These are phyloP conservation scores for Leucosticte australis DNA, from an alignment of 2,113 vertebrate genomes.

Conservation along the genomic window DNA sequence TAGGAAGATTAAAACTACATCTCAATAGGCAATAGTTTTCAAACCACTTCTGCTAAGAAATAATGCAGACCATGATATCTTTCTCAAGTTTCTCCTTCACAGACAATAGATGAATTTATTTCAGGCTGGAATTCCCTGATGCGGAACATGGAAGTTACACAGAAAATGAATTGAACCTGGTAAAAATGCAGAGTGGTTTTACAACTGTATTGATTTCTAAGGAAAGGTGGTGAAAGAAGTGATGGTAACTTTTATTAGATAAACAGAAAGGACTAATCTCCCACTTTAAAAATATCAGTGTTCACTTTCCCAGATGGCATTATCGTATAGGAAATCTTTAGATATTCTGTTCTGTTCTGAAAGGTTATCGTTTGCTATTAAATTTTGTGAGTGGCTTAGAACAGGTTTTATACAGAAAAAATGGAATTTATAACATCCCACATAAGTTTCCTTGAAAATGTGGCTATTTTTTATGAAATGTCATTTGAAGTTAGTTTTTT, in stretches of 20 bases:
- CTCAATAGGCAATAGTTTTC: not conserved
- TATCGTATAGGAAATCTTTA: not conserved
- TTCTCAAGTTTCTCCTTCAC: not conserved
- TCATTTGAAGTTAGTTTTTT: not conserved
- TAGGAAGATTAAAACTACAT: not conserved
- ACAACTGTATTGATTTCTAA: not conserved
- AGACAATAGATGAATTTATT: not conserved
- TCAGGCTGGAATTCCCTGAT: not conserved
- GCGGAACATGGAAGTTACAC: not conserved
- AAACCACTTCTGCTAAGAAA: not conserved
- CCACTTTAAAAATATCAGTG: not conserved
- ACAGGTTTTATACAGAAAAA: not conserved
- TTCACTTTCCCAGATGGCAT: not conserved
- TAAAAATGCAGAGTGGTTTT: not conserved
- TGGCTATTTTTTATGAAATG: not conserved
- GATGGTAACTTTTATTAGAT: not conserved
- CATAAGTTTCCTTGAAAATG: not conserved
- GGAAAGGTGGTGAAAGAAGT: not conserved
- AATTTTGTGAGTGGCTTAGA: not conserved
- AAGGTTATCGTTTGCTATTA: not conserved
- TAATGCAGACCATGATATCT: not conserved
- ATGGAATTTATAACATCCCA: not conserved
- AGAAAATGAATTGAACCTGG: not conserved
- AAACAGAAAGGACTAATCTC: conserved; percentile 8
- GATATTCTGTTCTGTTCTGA: not conserved